Percentiles rank a stretch among this genome's conserved stretches.
phyloP scores from a whole-genome alignment of 2,113 vertebrate species.

The Pithys albifrons region DNA sequence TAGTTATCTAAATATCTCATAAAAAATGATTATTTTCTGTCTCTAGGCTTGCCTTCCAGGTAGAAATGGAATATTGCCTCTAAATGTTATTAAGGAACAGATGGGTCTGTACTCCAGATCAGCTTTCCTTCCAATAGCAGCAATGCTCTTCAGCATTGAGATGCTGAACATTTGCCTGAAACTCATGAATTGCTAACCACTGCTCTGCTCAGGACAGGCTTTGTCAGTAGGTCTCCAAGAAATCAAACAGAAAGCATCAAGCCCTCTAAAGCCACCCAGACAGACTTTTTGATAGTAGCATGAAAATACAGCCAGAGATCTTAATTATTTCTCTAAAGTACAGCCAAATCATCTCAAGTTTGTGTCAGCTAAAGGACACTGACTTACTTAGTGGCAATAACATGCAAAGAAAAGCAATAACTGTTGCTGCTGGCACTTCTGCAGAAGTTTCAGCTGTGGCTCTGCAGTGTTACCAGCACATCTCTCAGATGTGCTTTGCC shows the following conservation, averaged over 20 bases:
- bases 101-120: slow-evolving; percentile 32
- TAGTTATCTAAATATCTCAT: slow-evolving; percentile 56
- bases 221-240: neutral
- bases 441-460: slow-evolving; percentile 1
- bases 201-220: neutral
- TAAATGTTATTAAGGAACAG: slow-evolving; percentile 53
- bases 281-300: neutral
- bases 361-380: neutral
- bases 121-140: slow-evolving; percentile 15
- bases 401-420: neutral
- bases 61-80: slow-evolving; percentile 50
- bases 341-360: neutral
- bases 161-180: neutral
- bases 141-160: neutral
- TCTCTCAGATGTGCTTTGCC: neutral
- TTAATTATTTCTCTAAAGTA: neutral
- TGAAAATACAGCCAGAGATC: neutral
- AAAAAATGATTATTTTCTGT: slow-evolving; percentile 50
- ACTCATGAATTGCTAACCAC: neutral
- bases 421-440: neutral
- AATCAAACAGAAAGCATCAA: neutral
- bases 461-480: accelerated
- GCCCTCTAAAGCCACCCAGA: neutral
- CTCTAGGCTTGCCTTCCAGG: slow-evolving; percentile 48
- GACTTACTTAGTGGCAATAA: neutral